Percentiles rank a stretch among this genome's conserved stretches.
phyloP scores from a whole-genome alignment of 2,113 vertebrate species.

The Pollachius pollachius region DNA sequence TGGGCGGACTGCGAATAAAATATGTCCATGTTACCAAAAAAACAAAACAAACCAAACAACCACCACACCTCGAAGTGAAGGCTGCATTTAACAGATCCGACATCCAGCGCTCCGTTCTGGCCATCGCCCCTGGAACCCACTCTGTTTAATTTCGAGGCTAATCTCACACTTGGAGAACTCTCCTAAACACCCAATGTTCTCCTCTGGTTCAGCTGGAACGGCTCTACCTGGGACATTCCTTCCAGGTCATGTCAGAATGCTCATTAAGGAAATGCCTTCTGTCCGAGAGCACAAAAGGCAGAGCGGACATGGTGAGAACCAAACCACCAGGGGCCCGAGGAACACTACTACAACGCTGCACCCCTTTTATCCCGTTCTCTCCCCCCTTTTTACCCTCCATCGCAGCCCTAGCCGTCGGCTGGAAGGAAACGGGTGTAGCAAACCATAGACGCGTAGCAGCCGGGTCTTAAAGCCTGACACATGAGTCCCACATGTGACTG shows the following conservation, averaged over 20 bases:
- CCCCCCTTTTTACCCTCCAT: constrained; percentile 20
- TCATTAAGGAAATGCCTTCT: constrained; percentile 46
- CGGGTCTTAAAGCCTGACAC: constrained; percentile 58
- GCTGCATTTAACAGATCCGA: not conserved
- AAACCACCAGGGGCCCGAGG: constrained; percentile 23
- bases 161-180: constrained; percentile 9
- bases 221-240: constrained; percentile 47
- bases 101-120: not conserved
- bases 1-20: not conserved
- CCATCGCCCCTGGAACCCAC: constrained; percentile 20
- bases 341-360: too few species aligned
- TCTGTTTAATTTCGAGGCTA: constrained; percentile 16
- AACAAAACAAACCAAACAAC: too few species aligned
- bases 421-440: constrained; percentile 40
- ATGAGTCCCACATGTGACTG: constrained; percentile 64
- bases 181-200: constrained; percentile 36
- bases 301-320: constrained; percentile 47
- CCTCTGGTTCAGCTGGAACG: constrained; percentile 42
- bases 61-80: too few species aligned
- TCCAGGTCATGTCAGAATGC: constrained; percentile 47
- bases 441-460: constrained; percentile 58
- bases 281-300: constrained; percentile 18
- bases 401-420: not conserved
- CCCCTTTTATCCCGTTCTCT: not conserved
- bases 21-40: too few species aligned